Percentiles rank a stretch among this genome's conserved stretches.
These are phyloP conservation scores for Lithophane ornitopus DNA, from an alignment of 2,888 invertebrate genomes.

Conservation along the genomic window DNA sequence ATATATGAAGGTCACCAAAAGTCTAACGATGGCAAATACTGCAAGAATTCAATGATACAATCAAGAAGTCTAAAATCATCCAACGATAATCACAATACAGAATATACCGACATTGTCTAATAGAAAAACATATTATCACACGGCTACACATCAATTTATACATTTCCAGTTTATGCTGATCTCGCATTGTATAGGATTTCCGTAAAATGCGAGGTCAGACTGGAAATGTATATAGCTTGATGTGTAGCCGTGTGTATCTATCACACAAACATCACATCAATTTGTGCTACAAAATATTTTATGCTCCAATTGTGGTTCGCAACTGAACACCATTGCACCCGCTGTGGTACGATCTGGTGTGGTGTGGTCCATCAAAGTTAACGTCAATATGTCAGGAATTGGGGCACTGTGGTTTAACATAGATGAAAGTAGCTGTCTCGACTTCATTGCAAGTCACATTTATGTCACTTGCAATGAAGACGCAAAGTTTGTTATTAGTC, in stretches of 20 bases:
- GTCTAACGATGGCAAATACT: not conserved
- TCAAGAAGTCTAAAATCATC: not conserved
- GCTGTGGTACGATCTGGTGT: constrained; percentile 6
- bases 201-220: too few species aligned
- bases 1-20: too few species aligned
- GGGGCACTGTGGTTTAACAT: constrained; percentile 44
- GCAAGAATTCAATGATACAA: not conserved
- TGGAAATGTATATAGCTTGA: too few species aligned
- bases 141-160: too few species aligned
- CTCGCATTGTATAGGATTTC: too few species aligned
- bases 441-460: too few species aligned
- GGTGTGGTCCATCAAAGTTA: constrained; percentile 43
- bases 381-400: constrained; percentile 54
- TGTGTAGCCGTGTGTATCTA: too few species aligned
- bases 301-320: constrained; percentile 62
- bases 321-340: constrained; percentile 46
- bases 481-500: not conserved
- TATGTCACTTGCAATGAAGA: not conserved
- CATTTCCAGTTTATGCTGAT: too few species aligned
- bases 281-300: constrained; percentile 23
- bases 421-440: not conserved
- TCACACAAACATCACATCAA: not conserved
- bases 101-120: not conserved
- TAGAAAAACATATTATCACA: too few species aligned
- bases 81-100: not conserved